Conservation (phyloP, 2,888 invertebrate species). For the Chironomus tentans region DNA sequence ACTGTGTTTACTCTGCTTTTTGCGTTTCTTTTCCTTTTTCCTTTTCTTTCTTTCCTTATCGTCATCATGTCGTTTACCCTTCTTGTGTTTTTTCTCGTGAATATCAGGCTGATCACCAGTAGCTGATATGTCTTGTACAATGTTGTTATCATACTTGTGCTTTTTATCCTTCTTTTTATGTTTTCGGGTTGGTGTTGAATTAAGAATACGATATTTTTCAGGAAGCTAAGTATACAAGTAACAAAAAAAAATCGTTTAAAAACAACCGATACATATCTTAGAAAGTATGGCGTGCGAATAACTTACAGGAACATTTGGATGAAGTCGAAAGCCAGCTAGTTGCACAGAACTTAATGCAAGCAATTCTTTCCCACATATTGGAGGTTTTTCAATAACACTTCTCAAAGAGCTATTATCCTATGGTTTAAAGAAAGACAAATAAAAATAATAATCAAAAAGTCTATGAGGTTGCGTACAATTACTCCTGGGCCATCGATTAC, state of each 20-base stretch:
- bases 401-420: conserved; percentile 76
- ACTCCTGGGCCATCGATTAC: conserved; percentile 90
- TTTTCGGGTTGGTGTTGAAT: conserved; percentile 83
- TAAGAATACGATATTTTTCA: conserved; percentile 89
- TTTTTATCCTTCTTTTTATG: conserved; percentile 95
- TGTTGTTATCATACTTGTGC: conserved; percentile 57
- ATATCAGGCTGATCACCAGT: conserved; percentile 34
- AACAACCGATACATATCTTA: too few relatives aligned
- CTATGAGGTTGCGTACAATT: too few relatives aligned
- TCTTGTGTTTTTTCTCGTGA: conserved; percentile 92
- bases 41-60: conserved; percentile 88
- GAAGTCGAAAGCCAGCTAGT: conserved; percentile 85
- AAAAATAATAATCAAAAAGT: too few relatives aligned
- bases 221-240: conserved; percentile 54
- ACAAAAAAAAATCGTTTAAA: not conserved
- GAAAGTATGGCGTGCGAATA: not conserved
- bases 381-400: conserved; percentile 91
- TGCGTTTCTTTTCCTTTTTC: conserved; percentile 91
- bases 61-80: conserved; percentile 86
- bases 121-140: conserved; percentile 26
- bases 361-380: conserved; percentile 85
- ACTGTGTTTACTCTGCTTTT: conserved; percentile 81
- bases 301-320: conserved; percentile 66
- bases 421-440: conserved; percentile 25
- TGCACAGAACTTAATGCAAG: conserved; percentile 77